Percentiles rank a stretch among this genome's conserved stretches.
Conservation (phyloP, 2,113 vertebrate species). For the Leptosomus discolor region DNA sequence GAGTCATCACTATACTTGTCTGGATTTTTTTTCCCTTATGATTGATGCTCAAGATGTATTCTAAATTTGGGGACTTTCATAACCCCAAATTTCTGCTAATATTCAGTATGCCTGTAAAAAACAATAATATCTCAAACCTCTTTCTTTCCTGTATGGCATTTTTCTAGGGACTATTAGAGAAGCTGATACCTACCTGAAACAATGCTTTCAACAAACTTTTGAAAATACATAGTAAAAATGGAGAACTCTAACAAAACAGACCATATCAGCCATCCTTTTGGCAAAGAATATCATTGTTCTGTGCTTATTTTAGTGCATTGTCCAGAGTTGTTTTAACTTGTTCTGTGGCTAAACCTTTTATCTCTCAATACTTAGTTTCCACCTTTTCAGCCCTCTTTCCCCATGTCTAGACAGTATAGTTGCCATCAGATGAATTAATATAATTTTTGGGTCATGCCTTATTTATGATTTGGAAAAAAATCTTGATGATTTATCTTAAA, state of each 20-base stretch:
- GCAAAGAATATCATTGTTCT: background rate
- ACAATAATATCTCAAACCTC: fast-evolving
- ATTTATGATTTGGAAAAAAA: background rate
- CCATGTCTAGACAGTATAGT: background rate
- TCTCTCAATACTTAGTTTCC: background rate
- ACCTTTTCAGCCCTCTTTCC: background rate
- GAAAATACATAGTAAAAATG: background rate
- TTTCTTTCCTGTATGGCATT: background rate
- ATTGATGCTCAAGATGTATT: background rate
- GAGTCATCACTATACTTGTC: background rate
- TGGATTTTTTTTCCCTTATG: background rate
- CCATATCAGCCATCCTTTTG: fast-evolving
- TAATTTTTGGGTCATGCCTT: background rate
- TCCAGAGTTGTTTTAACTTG: background rate
- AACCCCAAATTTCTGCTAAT: background rate
- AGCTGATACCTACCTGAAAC: background rate
- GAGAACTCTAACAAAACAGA: background rate
- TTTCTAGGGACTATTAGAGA: background rate
- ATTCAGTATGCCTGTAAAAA: background rate
- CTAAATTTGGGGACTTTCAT: background rate
- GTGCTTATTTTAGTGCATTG: background rate
- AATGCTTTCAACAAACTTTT: background rate
- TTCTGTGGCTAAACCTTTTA: background rate
- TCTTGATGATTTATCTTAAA: background rate
- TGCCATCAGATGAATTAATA: background rate